Percentiles rank a stretch among this genome's conserved stretches.
These are phyloP conservation scores for Phataginus tetradactyla DNA, from an alignment of 2,797 vertebrate genomes.

Conservation along the genomic window DNA sequence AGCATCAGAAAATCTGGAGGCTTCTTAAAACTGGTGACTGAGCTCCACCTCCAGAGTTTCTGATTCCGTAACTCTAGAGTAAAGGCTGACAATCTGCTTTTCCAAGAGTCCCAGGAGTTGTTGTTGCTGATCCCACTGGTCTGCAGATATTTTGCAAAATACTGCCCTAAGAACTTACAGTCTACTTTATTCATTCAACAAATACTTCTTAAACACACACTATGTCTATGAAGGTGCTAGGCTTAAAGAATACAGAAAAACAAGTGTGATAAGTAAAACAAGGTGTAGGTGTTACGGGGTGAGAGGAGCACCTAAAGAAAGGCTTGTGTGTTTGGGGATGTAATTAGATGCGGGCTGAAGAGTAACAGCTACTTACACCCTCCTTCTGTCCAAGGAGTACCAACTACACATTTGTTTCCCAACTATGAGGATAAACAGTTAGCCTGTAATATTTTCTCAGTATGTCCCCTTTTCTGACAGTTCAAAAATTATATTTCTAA, in stretches of 20 bases:
- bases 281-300: not conserved
- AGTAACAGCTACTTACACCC: not conserved
- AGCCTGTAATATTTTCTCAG: not conserved
- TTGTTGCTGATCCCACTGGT: not conserved
- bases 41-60: not conserved
- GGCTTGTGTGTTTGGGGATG: not conserved
- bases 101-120: not conserved
- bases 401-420: not conserved
- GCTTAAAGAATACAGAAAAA: not conserved
- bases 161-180: not conserved
- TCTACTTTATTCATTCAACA: not conserved
- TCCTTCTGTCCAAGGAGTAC: not conserved
- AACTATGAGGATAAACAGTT: not conserved
- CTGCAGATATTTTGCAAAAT: not conserved
- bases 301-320: not conserved
- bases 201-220: not conserved
- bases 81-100: not conserved
- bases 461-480: not conserved
- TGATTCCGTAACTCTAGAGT: not conserved
- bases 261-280: not conserved
- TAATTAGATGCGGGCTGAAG: not conserved
- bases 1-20: not conserved
- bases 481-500: slow-evolving; percentile 33
- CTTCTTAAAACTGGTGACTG: not conserved
- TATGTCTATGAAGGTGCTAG: not conserved